Percentiles rank a stretch among this genome's conserved stretches.
These are phyloP conservation scores for Rhinoderma darwinii DNA, from an alignment of 2,113 vertebrate genomes.

Conservation along the genomic window DNA sequence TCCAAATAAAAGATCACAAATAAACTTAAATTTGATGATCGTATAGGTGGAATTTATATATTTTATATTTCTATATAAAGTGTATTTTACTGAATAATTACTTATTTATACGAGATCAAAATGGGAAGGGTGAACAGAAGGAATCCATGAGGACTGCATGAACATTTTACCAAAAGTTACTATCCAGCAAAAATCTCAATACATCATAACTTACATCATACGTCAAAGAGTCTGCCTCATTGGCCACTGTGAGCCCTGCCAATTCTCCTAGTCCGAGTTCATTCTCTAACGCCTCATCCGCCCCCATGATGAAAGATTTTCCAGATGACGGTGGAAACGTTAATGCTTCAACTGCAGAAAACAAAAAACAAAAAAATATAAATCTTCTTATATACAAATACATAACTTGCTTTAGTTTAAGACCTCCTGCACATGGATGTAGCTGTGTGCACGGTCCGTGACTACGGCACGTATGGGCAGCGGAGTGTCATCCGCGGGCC, in stretches of 20 bases:
- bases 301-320: constrained; percentile 94
- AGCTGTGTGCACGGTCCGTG: no score
- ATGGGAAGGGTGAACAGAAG: background rate
- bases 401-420: background rate
- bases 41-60: no score
- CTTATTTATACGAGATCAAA: background rate
- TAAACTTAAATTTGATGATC: no score
- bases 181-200: background rate
- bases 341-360: constrained; percentile 86
- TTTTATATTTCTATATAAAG: background rate
- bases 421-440: no score
- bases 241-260: constrained; percentile 96
- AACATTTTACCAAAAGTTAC: no score
- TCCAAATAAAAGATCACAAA: no score
- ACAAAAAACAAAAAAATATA: constrained; percentile 49
- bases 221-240: constrained; percentile 91
- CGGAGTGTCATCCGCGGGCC: no score
- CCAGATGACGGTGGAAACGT: constrained; percentile 95
- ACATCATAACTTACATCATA: constrained; percentile 86
- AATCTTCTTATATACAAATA: background rate
- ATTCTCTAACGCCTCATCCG: constrained; percentile 92
- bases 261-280: constrained; percentile 95
- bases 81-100: background rate
- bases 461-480: no score
- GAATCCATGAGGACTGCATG: background rate